Evolutionary conservation across 2,113 vertebrate species (phyloP), one percentile per base, ranked within the genome.

Genomic region (Gallinago undulata): DNA sequence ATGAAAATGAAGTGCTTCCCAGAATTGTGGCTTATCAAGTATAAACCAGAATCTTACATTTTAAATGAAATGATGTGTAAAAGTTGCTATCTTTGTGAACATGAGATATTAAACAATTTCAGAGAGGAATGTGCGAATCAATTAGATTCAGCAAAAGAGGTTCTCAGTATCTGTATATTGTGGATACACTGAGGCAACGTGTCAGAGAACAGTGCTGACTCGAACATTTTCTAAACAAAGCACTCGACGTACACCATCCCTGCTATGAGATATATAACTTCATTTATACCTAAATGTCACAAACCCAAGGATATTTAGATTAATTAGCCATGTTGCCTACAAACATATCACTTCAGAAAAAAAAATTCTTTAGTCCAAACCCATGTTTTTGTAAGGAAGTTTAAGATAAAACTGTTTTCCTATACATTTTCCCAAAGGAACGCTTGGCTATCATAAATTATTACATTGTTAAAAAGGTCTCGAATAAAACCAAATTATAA

Each of bases 371-470:
- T 75, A 95, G 63, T 62, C 60, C 62, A 89, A 96, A 92, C 1
- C 14, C 2, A 4, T 78, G 7, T 72, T 90, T 94, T 75, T 89
- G 14, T 70, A 73, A 95, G 68, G 50, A 70, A 89, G n/a, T 80
- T 76, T 35, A 57, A 92, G 63, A 81, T 33, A 45, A 91, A 91
- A 91, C 39, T 63, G 23, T 78, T 95, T 92, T 89, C 92, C 92
- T 90, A 74, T 81, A 69, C 6, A 10, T 94, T 55, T 70, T 95
- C 90, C 90, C 73, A 67, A 81, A 93, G 55, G 79, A 93, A 86
- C 90, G 73, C 87, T 90, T 94, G 70, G 33, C 72, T 96, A 77
- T 95, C 93, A 95, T 93, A 97, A 97, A 97, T 97, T 96, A 97
- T 91, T 87, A 89, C 86, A 93, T 93, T 69, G 79, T 95, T 88